Evolutionary conservation across 2,888 invertebrate genomes (phyloP), one percentile per base, ranked within the genome.

Genomic region (Thalpophila matura): DNA sequence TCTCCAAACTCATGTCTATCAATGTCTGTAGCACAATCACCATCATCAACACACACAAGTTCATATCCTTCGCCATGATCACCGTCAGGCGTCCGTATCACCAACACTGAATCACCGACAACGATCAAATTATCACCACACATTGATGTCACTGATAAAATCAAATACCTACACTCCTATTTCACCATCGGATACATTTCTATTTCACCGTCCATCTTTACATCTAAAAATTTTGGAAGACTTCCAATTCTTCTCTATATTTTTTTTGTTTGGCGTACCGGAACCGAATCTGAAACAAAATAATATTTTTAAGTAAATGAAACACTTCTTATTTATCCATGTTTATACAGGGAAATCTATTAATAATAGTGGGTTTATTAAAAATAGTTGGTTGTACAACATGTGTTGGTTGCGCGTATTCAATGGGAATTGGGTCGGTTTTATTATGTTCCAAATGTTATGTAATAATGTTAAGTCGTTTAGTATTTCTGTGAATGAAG

Each of bases 1-100:
- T 91, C 83, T 94, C 94, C 79, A 89, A 81, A 50, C 93, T 94
- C 24, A 79, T 86, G 35, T 84, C 68, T 77, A 93, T 87, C 77
- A 91, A 65, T 55, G 82, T 83, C 74, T 82, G 83, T 35, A 91
- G 60, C 83, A 91, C 85, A 33, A 87, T 29, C 69, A 87, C 65
- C 57, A 82, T 73, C 83, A 90, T 81, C 62, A 89, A 57, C 69
- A 85, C 84, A 73, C 87, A 84, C 73, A 90, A 79, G 82, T 88
- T 85, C 71, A 71, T 79, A 82, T 88, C 86, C 62, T 74, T 83
- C 64, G 86, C 89, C 92, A 92, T 92, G 75, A 77, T 89, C 83
- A 74, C 83, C 65, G 70, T 70, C 69, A 71, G 70, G 80, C 84
- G 85, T 88, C 86, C 88, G 74, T 53, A 35, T 66, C 71, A 73